These are phyloP conservation scores for Heteromyza rotundicornis DNA, from an alignment of 2,888 invertebrate species.

Conservation along the genomic window DNA sequence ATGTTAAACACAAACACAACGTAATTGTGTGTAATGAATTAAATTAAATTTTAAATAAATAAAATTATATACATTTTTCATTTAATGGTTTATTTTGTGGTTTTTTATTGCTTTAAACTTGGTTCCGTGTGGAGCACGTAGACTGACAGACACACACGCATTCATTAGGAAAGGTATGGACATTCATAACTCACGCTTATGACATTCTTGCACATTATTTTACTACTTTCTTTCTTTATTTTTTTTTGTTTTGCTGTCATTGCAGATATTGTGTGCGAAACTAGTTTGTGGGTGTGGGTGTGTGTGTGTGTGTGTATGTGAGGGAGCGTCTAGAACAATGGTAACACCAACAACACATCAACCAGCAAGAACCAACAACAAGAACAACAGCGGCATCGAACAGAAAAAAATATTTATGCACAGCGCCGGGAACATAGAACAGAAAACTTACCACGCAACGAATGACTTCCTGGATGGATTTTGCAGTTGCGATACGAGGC, in stretches of 20 bases:
- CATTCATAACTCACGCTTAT: slow-evolving; percentile 15
- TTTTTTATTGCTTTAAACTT: too few relatives aligned
- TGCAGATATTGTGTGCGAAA: too few relatives aligned
- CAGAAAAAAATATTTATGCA: not conserved
- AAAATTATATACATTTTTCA: too few relatives aligned
- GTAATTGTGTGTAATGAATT: too few relatives aligned
- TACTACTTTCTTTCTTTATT: not conserved
- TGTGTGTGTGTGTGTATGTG: not conserved
- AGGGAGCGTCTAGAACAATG: not conserved
- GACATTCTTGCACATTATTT: slow-evolving; percentile 15
- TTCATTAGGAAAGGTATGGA: not conserved
- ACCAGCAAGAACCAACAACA: not conserved
- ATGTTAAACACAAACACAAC: too few relatives aligned
- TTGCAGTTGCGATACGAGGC: slow-evolving; percentile 29
- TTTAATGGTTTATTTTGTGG: too few relatives aligned
- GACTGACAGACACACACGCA: too few relatives aligned
- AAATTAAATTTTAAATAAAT: too few relatives aligned
- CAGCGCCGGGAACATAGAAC: not conserved
- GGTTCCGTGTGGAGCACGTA: too few relatives aligned
- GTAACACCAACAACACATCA: not conserved
- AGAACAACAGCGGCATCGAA: not conserved
- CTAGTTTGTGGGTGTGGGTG: not conserved
- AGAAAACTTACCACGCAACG: slow-evolving; percentile 43
- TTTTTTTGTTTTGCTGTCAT: too few relatives aligned
- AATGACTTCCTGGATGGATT: slow-evolving; percentile 46